phyloP scores from a whole-genome alignment of 2,113 vertebrate species.

The Elachura formosa region DNA sequence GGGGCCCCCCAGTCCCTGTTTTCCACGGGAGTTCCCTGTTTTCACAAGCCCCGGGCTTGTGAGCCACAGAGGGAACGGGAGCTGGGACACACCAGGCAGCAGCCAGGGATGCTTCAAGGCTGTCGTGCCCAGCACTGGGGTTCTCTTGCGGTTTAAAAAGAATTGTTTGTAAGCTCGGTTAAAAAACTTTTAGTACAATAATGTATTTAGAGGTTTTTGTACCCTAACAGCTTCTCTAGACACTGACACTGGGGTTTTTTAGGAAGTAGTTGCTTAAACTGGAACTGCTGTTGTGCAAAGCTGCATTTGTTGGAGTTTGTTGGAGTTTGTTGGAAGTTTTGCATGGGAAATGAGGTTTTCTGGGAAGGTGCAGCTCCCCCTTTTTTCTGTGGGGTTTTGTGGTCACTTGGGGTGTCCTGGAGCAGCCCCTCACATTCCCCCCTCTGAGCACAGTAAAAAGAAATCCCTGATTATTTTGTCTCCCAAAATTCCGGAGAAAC shows the following conservation, averaged over 20 bases:
- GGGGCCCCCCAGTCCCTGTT: accelerated
- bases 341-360: not conserved
- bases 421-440: not conserved
- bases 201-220: not conserved
- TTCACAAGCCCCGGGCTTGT: not conserved
- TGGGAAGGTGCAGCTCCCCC: not conserved
- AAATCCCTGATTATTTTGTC: not conserved
- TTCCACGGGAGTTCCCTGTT: too few species aligned
- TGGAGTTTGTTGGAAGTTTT: not conserved
- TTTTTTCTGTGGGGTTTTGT: not conserved
- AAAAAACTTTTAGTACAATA: not conserved
- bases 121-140: not conserved
- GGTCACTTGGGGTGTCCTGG: too few species aligned
- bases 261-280: not conserved
- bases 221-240: not conserved
- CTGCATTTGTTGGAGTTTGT: accelerated
- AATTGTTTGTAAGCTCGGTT: not conserved
- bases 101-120: not conserved
- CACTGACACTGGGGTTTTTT: accelerated
- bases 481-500: not conserved
- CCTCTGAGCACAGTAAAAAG: not conserved
- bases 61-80: not conserved
- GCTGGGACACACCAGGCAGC: not conserved
- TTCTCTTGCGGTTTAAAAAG: not conserved
- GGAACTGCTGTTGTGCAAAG: not conserved